Conservation (phyloP, 2,888 invertebrate species). For the Cosmopolites sordidus region DNA sequence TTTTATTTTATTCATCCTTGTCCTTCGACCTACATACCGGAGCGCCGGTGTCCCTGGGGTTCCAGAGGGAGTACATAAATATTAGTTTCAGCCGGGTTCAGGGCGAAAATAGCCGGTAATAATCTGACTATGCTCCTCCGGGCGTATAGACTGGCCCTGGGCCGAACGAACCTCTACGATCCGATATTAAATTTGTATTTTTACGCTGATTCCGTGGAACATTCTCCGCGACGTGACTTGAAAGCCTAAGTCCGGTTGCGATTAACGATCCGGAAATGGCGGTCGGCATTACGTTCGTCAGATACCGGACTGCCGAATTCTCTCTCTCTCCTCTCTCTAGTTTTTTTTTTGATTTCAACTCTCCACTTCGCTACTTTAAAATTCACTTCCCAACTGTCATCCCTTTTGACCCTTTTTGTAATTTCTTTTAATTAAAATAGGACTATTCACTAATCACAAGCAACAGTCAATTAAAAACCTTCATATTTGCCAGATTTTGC, state of each 20-base stretch:
- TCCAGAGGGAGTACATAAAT: conserved; percentile 23
- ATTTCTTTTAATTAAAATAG: too few species aligned
- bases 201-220: conserved; percentile 60
- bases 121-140: conserved; percentile 38
- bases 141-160: conserved; percentile 30
- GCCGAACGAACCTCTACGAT: conserved; percentile 41
- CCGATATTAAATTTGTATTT: conserved; percentile 61
- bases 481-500: too few species aligned
- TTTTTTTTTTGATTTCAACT: too few species aligned
- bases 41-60: conserved; percentile 12
- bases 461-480: too few species aligned
- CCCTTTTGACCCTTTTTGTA: too few species aligned
- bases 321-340: conserved; percentile 5
- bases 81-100: conserved; percentile 23
- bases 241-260: conserved; percentile 48
- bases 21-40: conserved; percentile 23
- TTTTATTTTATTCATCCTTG: conserved; percentile 21
- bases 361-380: too few species aligned
- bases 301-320: conserved; percentile 19
- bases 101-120: conserved; percentile 39
- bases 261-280: conserved; percentile 54
- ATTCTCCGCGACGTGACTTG: conserved; percentile 53
- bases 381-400: too few species aligned
- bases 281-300: conserved; percentile 41
- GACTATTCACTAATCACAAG: too few species aligned